These are phyloP conservation scores for Nomada fabriciana DNA, from an alignment of 2,888 invertebrate species.

Conservation along the genomic window DNA sequence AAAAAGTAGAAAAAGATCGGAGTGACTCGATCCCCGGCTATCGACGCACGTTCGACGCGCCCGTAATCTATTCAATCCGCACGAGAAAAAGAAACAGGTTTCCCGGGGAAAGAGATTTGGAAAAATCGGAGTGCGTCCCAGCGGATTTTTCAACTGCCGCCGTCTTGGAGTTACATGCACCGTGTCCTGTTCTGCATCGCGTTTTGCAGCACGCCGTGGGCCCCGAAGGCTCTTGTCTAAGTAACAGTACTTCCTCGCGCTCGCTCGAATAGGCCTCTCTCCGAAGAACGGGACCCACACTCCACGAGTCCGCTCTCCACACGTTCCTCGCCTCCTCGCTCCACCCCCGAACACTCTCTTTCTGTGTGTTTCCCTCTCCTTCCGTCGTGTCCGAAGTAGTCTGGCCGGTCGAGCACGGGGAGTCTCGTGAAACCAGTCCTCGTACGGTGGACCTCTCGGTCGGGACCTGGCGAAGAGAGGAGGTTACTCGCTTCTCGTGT, in stretches of 20 bases:
- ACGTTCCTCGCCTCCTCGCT: constrained; percentile 30
- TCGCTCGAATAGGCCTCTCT: constrained; percentile 71
- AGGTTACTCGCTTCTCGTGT: constrained; percentile 45
- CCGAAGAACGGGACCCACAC: constrained; percentile 76
- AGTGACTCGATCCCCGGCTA: constrained; percentile 20
- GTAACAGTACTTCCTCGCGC: constrained; percentile 78
- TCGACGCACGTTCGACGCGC: background rate
- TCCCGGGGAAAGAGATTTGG: background rate
- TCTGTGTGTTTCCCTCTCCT: constrained; percentile 43
- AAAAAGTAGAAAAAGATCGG: constrained; percentile 2
- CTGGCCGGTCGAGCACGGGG: constrained; percentile 72
- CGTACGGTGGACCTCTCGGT: constrained; percentile 65
- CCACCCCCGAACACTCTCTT: constrained; percentile 34
- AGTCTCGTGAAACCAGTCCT: constrained; percentile 73
- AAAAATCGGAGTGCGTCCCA: background rate
- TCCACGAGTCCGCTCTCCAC: constrained; percentile 59
- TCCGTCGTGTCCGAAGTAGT: constrained; percentile 66
- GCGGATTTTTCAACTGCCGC: background rate
- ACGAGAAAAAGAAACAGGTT: background rate
- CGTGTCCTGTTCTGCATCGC: constrained; percentile 56
- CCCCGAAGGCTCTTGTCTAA: constrained; percentile 73
- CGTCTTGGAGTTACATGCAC: constrained; percentile 42
- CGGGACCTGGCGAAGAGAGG: constrained; percentile 55
- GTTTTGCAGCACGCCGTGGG: constrained; percentile 63
- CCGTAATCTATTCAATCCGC: background rate